Percentiles rank a stretch among this genome's conserved stretches.
Evolutionary conservation across 2,888 invertebrate genomes (phyloP).

Genomic region (Petrolisthes cinctipes): DNA sequence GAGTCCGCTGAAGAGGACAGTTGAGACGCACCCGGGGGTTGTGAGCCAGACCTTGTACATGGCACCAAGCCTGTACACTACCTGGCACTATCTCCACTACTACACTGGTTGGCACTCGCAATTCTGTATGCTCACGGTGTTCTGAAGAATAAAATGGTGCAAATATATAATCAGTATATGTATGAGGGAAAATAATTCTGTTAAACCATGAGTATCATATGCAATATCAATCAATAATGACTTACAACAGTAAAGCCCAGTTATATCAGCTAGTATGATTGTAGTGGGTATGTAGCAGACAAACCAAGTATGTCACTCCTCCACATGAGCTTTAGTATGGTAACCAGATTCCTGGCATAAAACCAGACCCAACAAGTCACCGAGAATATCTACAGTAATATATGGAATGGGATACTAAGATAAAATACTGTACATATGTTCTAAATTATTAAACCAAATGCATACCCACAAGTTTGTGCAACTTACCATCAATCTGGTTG

Average conservation of each 20-base stretch:
- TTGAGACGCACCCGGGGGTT: conserved; percentile 86
- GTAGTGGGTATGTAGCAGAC: too few relatives aligned
- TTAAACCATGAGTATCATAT: neutral
- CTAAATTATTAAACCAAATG: too few relatives aligned
- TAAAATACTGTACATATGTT: too few relatives aligned
- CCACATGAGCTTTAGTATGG: too few relatives aligned
- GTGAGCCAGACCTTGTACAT: conserved; percentile 87
- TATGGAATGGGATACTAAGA: too few relatives aligned
- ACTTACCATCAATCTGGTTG: conserved; percentile 86
- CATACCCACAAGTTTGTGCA: too few relatives aligned
- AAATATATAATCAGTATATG: neutral
- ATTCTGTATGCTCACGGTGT: conserved; percentile 36
- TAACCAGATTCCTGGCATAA: too few relatives aligned
- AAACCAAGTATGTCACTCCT: too few relatives aligned
- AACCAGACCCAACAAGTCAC: too few relatives aligned
- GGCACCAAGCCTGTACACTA: conserved; percentile 83
- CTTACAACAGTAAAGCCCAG: neutral
- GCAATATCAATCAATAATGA: neutral
- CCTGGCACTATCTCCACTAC: conserved; percentile 82
- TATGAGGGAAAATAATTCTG: neutral
- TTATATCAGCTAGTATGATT: too few relatives aligned
- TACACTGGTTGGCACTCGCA: conserved; percentile 82
- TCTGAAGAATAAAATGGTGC: conserved; percentile 11
- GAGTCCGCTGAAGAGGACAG: conserved; percentile 81
- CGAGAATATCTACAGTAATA: too few relatives aligned